Percentiles rank a stretch among this genome's conserved stretches.
Evolutionary conservation across 2,113 vertebrate genomes (phyloP).

Genomic region (Phoxinus phoxinus): DNA sequence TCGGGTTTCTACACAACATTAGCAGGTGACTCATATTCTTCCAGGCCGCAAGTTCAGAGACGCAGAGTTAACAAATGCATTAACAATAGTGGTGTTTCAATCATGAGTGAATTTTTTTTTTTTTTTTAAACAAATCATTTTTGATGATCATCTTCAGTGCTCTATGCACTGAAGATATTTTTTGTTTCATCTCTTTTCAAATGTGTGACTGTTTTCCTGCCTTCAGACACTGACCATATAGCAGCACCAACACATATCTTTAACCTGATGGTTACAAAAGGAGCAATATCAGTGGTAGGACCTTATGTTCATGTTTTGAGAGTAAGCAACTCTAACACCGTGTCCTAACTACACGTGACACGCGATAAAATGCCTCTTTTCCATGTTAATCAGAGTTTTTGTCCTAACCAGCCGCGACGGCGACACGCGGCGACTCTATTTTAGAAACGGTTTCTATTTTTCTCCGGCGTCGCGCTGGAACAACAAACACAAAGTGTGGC

Average conservation of each 20-base stretch:
- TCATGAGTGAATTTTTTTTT: background rate
- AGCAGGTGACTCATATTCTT: conserved; percentile 51
- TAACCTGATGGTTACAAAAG: background rate
- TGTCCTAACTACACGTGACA: too few species aligned
- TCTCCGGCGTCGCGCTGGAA: too few species aligned
- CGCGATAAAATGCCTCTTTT: too few species aligned
- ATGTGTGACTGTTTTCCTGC: background rate
- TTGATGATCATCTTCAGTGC: too few species aligned
- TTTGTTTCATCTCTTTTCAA: background rate
- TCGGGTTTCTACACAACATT: conserved; percentile 37
- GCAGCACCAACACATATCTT: background rate
- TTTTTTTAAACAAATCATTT: background rate
- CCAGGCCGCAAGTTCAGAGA: conserved; percentile 24
- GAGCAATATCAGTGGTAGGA: too few species aligned
- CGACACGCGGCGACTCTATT: too few species aligned
- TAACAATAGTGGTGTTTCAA: background rate
- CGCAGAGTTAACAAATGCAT: background rate
- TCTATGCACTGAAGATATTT: background rate
- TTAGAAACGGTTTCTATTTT: too few species aligned
- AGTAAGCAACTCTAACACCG: background rate
- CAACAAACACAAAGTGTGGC: too few species aligned
- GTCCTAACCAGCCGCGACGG: too few species aligned
- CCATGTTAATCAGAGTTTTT: too few species aligned
- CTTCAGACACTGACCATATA: background rate
- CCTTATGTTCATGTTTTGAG: background rate